Conservation (phyloP, 2,113 vertebrate genomes). For the Phylloscopus whistleri region DNA sequence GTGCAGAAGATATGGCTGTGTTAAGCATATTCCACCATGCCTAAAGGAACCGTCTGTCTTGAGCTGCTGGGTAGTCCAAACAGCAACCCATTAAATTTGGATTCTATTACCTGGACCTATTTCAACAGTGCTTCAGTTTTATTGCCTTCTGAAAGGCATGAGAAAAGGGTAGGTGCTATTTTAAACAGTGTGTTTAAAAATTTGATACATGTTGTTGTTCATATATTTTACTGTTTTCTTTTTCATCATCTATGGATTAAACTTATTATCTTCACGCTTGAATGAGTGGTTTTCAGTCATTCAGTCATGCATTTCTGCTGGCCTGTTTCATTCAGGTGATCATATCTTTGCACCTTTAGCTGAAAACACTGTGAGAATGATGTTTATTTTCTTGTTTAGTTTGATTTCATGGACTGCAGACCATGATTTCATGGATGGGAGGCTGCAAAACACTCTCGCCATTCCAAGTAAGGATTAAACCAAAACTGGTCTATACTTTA, state of each 20-base stretch:
- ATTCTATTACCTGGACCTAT: neutral
- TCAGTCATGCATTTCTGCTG: neutral
- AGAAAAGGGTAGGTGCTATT: neutral
- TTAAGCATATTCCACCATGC: neutral
- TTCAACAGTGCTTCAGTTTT: neutral
- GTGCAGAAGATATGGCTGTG: neutral
- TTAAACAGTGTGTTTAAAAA: neutral
- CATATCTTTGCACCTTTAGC: neutral
- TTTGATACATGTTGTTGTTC: neutral
- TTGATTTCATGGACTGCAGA: neutral
- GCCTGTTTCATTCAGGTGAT: neutral
- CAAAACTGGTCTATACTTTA: neutral
- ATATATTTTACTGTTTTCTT: neutral
- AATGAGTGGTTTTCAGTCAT: neutral
- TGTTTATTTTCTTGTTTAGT: neutral
- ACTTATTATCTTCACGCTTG: fast-evolving
- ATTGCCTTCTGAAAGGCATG: neutral
- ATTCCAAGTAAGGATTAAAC: neutral
- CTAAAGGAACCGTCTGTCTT: neutral
- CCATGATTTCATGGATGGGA: neutral
- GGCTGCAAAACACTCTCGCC: neutral
- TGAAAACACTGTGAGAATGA: neutral
- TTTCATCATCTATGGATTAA: neutral
- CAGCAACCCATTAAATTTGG: neutral
- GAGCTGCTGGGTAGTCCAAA: neutral